Evolutionary conservation across 2,113 vertebrate genomes (phyloP).

Genomic region (Cyphomyrus plagiostoma): DNA sequence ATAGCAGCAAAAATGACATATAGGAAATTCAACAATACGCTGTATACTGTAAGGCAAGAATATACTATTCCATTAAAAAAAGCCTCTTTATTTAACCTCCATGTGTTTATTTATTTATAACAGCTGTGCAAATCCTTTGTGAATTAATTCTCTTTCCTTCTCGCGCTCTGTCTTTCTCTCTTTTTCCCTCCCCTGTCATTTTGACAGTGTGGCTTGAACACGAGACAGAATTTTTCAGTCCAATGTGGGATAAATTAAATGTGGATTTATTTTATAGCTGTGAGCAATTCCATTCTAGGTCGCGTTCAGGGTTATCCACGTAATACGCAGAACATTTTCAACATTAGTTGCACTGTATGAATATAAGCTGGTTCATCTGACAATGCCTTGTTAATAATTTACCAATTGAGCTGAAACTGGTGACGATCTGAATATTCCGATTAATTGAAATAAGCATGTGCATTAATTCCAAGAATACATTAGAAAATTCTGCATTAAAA

Average conservation of each 20-base stretch:
- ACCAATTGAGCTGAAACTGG: background rate
- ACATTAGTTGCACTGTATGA: constrained; percentile 1
- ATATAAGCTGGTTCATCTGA: constrained; percentile 3
- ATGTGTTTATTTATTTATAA: constrained; percentile 26
- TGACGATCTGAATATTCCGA: background rate
- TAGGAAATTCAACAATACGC: background rate
- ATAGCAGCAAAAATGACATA: background rate
- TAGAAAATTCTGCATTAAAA: background rate
- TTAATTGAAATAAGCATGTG: background rate
- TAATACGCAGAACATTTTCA: constrained; percentile 38
- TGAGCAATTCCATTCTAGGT: constrained; percentile 40
- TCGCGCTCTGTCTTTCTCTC: constrained; percentile 19
- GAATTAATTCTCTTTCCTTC: constrained; percentile 27
- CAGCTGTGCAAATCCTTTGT: constrained; percentile 24
- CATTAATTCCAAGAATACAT: background rate
- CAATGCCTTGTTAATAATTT: background rate
- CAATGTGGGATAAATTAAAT: constrained; percentile 58
- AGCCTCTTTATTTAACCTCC: constrained; percentile 13
- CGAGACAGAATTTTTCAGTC: constrained; percentile 47
- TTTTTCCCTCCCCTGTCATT: constrained; percentile 38
- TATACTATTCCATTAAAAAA: background rate
- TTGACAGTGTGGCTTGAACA: constrained; percentile 52
- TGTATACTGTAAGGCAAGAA: background rate
- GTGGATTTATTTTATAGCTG: constrained; percentile 50
- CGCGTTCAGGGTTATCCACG: constrained; percentile 33